Evolutionary conservation across 2,113 vertebrate species (phyloP).

Genomic region (Caranx ignobilis): DNA sequence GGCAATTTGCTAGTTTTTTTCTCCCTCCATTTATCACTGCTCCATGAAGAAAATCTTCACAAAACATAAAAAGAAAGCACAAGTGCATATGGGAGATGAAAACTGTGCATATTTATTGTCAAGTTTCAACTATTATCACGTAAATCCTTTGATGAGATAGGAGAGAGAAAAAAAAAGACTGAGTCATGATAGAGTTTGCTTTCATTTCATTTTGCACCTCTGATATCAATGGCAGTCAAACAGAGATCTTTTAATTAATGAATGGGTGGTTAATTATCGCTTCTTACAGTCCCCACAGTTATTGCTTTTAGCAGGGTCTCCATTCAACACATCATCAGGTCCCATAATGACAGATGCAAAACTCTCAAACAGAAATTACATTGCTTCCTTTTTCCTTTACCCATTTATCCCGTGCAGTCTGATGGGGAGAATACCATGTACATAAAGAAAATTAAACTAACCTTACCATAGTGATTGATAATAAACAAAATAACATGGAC

Average conservation of each 20-base stretch:
- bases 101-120: not conserved
- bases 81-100: too few species aligned
- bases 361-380: not conserved
- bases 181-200: not conserved
- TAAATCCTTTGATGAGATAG: not conserved
- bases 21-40: too few species aligned
- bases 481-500: conserved; percentile 11
- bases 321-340: not conserved
- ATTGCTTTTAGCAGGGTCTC: not conserved
- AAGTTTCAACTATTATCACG: not conserved
- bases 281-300: not conserved
- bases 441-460: conserved; percentile 3
- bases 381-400: not conserved
- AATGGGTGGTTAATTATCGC: not conserved
- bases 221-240: not conserved
- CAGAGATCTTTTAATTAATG: not conserved
- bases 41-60: too few species aligned
- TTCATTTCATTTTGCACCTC: not conserved
- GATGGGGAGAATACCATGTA: not conserved
- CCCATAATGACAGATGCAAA: not conserved
- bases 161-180: not conserved
- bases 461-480: conserved; percentile 9
- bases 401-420: not conserved
- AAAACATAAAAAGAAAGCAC: too few species aligned
- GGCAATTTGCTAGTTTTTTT: not conserved